Conservation (phyloP, 2,797 vertebrate species). For the Neostethus bicornis region DNA sequence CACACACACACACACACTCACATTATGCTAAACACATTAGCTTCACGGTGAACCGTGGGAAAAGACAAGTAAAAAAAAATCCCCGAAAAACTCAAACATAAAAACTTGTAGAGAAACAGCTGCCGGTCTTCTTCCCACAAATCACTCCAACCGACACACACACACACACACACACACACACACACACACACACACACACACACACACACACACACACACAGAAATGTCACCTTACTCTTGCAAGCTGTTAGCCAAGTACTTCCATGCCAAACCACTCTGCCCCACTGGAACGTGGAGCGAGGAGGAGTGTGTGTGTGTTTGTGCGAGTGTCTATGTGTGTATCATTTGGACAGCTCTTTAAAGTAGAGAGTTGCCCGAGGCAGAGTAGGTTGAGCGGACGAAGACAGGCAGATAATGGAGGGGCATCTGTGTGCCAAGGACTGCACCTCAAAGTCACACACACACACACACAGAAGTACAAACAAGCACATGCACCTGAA, state of each 20-base stretch:
- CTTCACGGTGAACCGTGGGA: conserved; percentile 4
- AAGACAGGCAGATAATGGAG: conserved; percentile 83
- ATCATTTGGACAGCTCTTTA: conserved; percentile 88
- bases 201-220: conserved; percentile 82
- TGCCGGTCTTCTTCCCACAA: conserved; percentile 28
- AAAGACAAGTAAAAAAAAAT: conserved; percentile 14
- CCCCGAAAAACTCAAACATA: not conserved
- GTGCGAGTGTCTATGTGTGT: conserved; percentile 57
- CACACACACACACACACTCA: conserved; percentile 1
- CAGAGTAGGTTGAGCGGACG: conserved; percentile 84
- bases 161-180: conserved; percentile 50
- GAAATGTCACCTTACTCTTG: conserved; percentile 98
- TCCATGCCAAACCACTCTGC: conserved; percentile 90
- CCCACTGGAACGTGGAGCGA: conserved; percentile 84
- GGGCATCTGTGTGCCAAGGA: conserved; percentile 81
- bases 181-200: conserved; percentile 54
- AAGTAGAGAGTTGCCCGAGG: conserved; percentile 95
- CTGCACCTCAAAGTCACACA: conserved; percentile 84
- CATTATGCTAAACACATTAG: not conserved
- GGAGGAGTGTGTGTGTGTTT: conserved; percentile 27
- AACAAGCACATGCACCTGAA: conserved; percentile 35
- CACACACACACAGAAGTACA: conserved; percentile 29
- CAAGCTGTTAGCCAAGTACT: conserved; percentile 93
- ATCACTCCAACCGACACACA: too few relatives aligned
- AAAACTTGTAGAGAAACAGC: conserved; percentile 34